These are phyloP conservation scores for Eutolmus rufibarbis DNA, from an alignment of 2,888 invertebrate genomes.

Conservation along the genomic window DNA sequence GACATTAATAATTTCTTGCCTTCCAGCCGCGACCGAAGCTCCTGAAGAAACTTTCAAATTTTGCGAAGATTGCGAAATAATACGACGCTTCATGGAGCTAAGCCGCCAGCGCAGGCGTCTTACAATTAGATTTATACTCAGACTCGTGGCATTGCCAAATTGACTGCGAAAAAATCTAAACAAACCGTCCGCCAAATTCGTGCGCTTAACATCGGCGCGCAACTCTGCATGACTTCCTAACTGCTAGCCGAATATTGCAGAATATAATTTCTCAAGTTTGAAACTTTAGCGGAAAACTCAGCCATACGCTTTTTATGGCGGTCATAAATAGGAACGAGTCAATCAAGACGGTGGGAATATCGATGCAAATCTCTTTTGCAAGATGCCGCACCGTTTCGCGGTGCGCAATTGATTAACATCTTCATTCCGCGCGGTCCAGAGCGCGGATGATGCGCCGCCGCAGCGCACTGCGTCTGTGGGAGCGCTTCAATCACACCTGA, in stretches of 20 bases:
- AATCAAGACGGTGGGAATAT: not conserved
- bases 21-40: not conserved
- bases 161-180: not conserved
- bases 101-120: not conserved
- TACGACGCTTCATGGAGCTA: not conserved
- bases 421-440: not conserved
- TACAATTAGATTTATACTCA: not conserved
- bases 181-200: not conserved
- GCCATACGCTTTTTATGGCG: not conserved
- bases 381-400: not conserved
- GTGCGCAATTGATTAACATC: not conserved
- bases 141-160: not conserved
- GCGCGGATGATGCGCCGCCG: not conserved
- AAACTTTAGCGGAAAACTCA: not conserved
- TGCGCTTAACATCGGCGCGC: not conserved
- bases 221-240: not conserved
- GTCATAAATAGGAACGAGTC: not conserved
- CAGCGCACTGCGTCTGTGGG: not conserved
- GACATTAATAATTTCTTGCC: not conserved
- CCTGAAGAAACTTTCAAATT: not conserved
- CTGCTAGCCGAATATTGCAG: not conserved
- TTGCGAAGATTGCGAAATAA: not conserved
- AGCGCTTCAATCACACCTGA: not conserved
- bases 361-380: not conserved
- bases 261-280: not conserved